Percentiles rank a stretch among this genome's conserved stretches.
These are phyloP conservation scores for Lithosia quadra DNA, from an alignment of 2,888 invertebrate species.

Conservation along the genomic window DNA sequence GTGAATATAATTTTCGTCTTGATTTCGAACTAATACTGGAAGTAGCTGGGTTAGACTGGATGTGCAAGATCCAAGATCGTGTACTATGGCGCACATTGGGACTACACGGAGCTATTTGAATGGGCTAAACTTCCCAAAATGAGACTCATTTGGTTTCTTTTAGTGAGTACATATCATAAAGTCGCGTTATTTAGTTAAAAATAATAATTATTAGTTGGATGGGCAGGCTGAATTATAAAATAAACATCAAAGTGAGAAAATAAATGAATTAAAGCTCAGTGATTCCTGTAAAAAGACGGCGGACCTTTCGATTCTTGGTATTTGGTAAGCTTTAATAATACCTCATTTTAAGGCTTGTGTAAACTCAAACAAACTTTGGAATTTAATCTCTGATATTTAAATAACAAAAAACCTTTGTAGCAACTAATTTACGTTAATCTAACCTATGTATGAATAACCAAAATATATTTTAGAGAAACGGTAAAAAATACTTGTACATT, in stretches of 20 bases:
- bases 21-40: no score
- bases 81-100: no score
- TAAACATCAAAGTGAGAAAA: background rate
- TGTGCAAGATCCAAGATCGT: no score
- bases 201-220: background rate
- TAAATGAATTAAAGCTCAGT: background rate
- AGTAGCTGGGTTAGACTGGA: no score
- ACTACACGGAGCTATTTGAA: no score
- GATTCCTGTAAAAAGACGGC: background rate
- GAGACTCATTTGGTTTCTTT: no score
- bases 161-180: no score
- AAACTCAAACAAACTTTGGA: background rate
- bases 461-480: no score
- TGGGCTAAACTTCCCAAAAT: no score
- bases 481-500: no score
- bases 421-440: background rate
- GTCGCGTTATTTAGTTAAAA: no score
- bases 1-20: no score
- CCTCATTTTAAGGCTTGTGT: background rate
- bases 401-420: background rate
- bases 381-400: background rate
- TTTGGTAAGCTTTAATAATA: conserved; percentile 5
- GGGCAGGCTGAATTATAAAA: background rate
- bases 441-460: background rate
- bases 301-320: background rate